Evolutionary conservation across 1,140 invertebrate species (phyloP).

Genomic region (Pseudoatta argentina): DNA sequence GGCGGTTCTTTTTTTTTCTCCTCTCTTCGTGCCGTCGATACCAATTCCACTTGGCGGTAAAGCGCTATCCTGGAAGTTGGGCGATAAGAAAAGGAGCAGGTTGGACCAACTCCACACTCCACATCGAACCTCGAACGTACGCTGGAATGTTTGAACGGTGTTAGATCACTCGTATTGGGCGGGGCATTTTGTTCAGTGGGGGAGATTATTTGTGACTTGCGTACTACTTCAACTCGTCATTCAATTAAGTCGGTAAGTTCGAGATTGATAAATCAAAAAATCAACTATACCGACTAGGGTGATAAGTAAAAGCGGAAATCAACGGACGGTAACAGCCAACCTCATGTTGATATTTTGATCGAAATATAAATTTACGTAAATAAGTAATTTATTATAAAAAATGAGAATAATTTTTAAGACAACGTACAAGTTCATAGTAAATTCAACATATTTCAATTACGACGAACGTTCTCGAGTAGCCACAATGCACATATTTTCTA

Average conservation of each 20-base stretch:
- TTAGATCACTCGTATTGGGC: constrained; percentile 79
- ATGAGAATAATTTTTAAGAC: neutral
- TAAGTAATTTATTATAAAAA: neutral
- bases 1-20: neutral
- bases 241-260: neutral
- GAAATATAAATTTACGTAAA: neutral
- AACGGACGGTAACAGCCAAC: neutral
- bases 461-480: constrained; percentile 80
- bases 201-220: constrained; percentile 14
- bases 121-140: neutral
- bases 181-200: constrained; percentile 72
- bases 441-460: neutral
- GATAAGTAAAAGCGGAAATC: neutral
- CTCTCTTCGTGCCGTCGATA: neutral
- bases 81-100: neutral
- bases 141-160: constrained; percentile 66
- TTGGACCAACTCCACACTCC: neutral
- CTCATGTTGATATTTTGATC: neutral
- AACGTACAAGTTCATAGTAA: neutral
- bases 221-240: neutral
- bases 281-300: neutral
- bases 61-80: neutral
- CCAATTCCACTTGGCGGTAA: neutral
- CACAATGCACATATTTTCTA: constrained; percentile 93
- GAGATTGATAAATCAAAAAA: too few relatives aligned